Percentiles rank a stretch among this genome's conserved stretches.
phyloP scores from a whole-genome alignment of 2,888 invertebrate species.

The Ophion slaviceki region DNA sequence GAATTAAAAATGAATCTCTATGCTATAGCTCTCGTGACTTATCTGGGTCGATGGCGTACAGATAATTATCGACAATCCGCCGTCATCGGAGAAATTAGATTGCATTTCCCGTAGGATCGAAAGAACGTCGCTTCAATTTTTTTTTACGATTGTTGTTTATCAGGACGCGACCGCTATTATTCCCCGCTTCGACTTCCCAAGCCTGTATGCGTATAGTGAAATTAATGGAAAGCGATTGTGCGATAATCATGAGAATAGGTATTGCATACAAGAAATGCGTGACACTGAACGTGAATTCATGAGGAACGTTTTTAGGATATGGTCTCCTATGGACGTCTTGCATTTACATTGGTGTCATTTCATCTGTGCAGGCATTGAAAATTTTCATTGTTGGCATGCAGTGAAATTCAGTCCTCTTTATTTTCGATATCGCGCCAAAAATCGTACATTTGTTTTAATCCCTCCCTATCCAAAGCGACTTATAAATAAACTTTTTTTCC shows the following conservation, averaged over 20 bases:
- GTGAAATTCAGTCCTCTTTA: background rate
- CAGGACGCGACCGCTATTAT: conserved; percentile 38
- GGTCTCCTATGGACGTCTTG: no score
- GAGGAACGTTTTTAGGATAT: background rate
- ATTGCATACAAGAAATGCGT: background rate
- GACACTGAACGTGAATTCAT: background rate
- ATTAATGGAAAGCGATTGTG: conserved; percentile 13
- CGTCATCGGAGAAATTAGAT: conserved; percentile 23
- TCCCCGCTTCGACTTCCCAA: background rate
- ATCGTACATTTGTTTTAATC: background rate
- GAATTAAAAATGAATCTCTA: conserved; percentile 2
- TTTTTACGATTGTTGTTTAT: conserved; percentile 36
- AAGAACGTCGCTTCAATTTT: background rate
- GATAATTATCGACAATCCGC: conserved; percentile 44
- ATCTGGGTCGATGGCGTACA: conserved; percentile 41
- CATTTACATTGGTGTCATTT: no score
- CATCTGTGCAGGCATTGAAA: no score
- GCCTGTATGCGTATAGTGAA: background rate
- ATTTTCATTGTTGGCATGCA: no score
- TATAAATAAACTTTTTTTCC: background rate
- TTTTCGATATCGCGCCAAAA: background rate
- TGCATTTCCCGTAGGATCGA: background rate
- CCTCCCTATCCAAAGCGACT: no score
- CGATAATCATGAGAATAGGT: background rate
- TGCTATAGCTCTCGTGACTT: conserved; percentile 29